Evolutionary conservation across 1,140 invertebrate genomes (phyloP), one percentile per base, ranked within the genome.

Genomic region (Drosophila auraria): DNA sequence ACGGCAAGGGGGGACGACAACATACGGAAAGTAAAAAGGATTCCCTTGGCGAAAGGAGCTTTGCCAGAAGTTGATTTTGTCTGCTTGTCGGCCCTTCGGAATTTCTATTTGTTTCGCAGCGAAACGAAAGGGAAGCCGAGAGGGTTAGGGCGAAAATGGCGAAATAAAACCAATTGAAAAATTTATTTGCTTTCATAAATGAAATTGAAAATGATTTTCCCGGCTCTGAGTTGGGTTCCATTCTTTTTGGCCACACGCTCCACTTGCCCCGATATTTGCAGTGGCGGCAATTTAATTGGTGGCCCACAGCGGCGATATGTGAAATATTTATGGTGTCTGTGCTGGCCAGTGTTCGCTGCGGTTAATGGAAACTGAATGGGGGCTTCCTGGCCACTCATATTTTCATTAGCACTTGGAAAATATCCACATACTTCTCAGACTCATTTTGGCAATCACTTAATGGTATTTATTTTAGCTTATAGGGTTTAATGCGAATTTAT

Each of bases 111-210:
- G 75, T 69, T 78, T 78, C 57, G 42, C 62, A 66, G 49, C 27
- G 27, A 66, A 71, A 56, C 30, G 74, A 78, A 78, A 75, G 72
- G 49, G 68, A 60, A 53, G 25, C 45, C 14, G 30, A 14, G 25
- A 1, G 69, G 44, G 20, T 56, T 47, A 51, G 36, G 53, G 33
- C 33, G 51, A 73, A 59, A 57, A 50, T 44, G 51, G 25, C 30
- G 9, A 50, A 73, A 74, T 78, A 70, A 83, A 78, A 77, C 71
- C 77, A 89, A 89, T 87, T 77, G 66, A 87, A 87, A 56, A 69
- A 87, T 78, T 83, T 78, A 83, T 87, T 83, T 83, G 77, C 62
- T 81, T 82, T 82, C 79, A 79, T 82, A 83, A 83, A 83, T 77
- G 77, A 87, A 87, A 83, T 87, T 77, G 76, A 82, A 87, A 87